Evolutionary conservation across 1,140 invertebrate species (phyloP), one percentile per base, ranked within the genome.

Genomic region (Pseudomyrmex pallidus): DNA sequence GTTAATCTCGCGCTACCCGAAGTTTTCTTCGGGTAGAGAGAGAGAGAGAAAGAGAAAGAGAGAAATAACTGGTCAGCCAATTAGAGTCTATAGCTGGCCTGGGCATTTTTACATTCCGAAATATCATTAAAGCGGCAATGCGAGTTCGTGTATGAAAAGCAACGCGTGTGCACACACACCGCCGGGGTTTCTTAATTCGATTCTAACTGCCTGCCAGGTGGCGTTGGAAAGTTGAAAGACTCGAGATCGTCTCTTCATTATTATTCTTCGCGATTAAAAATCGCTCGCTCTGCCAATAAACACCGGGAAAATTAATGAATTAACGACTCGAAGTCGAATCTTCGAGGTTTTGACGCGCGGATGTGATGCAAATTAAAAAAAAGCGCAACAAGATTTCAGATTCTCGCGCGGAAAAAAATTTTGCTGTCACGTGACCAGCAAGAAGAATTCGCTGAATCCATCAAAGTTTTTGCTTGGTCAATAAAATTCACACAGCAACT

Each of bases 61-160:
- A 62, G 61, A 22, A 48, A 74, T 61, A 66, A 70, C 66, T 20
- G 35, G 48, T 4, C 46, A 54, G 22, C 67, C 86, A 87, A 87
- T 87, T 78, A 80, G 54, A 73, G 80, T 48, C 80, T 48, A 73
- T n/a, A 70, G 52, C 22, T 25, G 48, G 35, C 10, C 57, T 80
- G 17, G 13, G 1, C 4, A 82, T 80, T 63, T 68, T 54, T 64
- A 84, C 62, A 68, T 85, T 70, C 50, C 67, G 59, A 82, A 82
- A 85, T 86, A 82, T 86, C 84, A 78, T 85, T 82, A 82, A 86
- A 85, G n/a, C 56, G 20, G 48, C 64, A 44, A 57, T 80, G 44
- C 56, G n/a, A 48, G 8, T 50, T 59, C 56, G 54, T 50, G 13
- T 74, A 67, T 80, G 66, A 80, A 72, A 80, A 80, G 76, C 68